Conservation (phyloP, 2,888 invertebrate genomes). For the Cheilosia vulpina region DNA sequence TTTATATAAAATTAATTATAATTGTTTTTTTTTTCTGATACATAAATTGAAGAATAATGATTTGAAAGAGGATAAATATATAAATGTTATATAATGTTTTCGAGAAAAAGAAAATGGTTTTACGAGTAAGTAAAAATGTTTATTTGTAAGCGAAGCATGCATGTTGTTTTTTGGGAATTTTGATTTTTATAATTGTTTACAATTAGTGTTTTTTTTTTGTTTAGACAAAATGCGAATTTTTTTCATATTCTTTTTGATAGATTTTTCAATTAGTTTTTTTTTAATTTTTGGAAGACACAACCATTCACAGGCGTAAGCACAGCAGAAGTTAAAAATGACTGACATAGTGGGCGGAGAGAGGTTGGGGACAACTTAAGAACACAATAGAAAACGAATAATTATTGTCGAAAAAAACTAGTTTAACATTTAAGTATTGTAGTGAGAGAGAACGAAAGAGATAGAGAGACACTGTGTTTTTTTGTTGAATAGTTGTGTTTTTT, state of each 20-base stretch:
- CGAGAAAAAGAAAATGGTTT: constrained; percentile 67
- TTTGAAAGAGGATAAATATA: constrained; percentile 71
- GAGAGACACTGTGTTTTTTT: constrained; percentile 51
- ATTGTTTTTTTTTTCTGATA: constrained; percentile 41
- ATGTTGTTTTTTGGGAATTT: constrained; percentile 41
- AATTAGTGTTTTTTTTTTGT: constrained; percentile 31
- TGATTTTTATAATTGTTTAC: constrained; percentile 3
- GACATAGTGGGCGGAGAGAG: constrained; percentile 52
- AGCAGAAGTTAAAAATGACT: constrained; percentile 85
- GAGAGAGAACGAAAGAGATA: constrained; percentile 9
- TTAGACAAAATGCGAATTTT: constrained; percentile 65
- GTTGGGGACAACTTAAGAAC: constrained; percentile 16
- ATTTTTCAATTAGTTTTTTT: constrained; percentile 50
- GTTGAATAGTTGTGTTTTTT: constrained; percentile 69
- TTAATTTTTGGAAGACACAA: constrained; percentile 81
- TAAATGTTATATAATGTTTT: constrained; percentile 64
- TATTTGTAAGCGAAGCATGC: constrained; percentile 73
- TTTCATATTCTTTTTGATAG: constrained; percentile 45
- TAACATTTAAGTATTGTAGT: constrained; percentile 51
- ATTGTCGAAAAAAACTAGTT: constrained; percentile 13
- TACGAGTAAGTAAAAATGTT: constrained; percentile 66
- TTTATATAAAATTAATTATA: constrained; percentile 52
- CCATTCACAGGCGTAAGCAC: constrained; percentile 93
- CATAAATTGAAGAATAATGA: constrained; percentile 64
- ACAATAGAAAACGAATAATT: constrained; percentile 7